Base-by-base conservation (phyloP, 2,888 invertebrate genomes). In the Campopleginae sp. region DNA sequence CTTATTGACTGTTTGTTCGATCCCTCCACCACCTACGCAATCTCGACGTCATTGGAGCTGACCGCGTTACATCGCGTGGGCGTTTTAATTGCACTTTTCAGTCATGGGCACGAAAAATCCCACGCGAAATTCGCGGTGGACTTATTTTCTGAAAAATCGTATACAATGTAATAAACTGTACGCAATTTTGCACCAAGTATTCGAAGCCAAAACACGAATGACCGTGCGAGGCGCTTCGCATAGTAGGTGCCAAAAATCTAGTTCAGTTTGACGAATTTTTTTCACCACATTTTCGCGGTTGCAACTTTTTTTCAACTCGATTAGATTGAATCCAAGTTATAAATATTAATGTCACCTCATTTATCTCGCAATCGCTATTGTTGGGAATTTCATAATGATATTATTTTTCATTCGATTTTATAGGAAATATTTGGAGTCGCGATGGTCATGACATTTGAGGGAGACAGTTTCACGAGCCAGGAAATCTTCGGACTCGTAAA, bases 21-120 rank as follows among this genome's bases (percentile, higher is more conserved):
- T 27, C 31, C 61, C 27, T 23, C 14, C 27, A n/a, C 61, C 31
- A 17, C 38, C 51, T 65, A 46, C 48, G 63, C 27, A 7, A 72
- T 33, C 14, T 80, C 44, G 23, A 58, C 80, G 80, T 76, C 75
- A 70, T 51, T 54, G 38, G 17, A 14, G 75, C 2, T 66, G 68
- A 58, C 72, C 71, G 65, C 38, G 23, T 63, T 63, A 27, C 42
- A 72, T 61, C 51, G 75, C 68, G 80, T 81, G 75, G 80, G 75
- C 33, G 51, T 17, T 17, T 17, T 33, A 17, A 54, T 17, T 68
- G 12, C 33, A 17, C 44, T 44, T n/a, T 58, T 58, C 19, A 46
- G 2, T 23, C 14, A 38, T 7, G 14, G 14, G 19, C 27, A 12
- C 72, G 42, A 61, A 63, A 31, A 75, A 31, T 4, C 61, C 74